Conservation (phyloP, 2,113 vertebrate species). For the Madoqua kirkii region DNA sequence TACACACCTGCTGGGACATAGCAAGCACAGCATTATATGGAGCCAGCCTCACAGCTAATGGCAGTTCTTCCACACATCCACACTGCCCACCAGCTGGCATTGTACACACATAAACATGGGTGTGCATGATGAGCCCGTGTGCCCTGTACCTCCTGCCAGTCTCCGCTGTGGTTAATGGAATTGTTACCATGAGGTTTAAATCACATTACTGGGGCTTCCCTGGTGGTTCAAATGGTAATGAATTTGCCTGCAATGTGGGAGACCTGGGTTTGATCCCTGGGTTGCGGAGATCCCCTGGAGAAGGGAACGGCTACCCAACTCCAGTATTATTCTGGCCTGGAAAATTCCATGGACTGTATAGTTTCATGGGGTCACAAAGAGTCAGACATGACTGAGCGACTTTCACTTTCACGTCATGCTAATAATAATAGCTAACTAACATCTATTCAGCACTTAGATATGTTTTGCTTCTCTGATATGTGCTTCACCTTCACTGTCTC, state of each 20-base stretch:
- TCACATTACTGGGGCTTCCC: neutral
- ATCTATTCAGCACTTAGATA: neutral
- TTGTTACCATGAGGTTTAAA: neutral
- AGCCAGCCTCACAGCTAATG: neutral
- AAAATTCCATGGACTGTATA: neutral
- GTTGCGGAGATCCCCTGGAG: neutral
- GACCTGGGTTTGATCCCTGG: neutral
- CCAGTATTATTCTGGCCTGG: neutral
- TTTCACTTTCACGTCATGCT: neutral
- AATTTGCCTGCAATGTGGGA: neutral
- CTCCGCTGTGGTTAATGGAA: neutral
- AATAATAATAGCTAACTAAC: neutral
- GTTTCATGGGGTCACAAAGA: neutral
- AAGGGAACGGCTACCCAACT: neutral
- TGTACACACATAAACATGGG: fast-evolving
- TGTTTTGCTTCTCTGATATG: neutral
- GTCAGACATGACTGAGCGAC: neutral
- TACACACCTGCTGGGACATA: neutral
- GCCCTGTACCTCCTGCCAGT: neutral
- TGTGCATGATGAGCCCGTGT: neutral
- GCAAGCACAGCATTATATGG: neutral
- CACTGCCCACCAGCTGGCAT: neutral
- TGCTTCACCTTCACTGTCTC: neutral
- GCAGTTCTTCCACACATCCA: neutral
- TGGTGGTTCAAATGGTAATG: neutral